phyloP scores from a whole-genome alignment of 2,113 vertebrate genomes.

The Onychostoma macrolepis region DNA sequence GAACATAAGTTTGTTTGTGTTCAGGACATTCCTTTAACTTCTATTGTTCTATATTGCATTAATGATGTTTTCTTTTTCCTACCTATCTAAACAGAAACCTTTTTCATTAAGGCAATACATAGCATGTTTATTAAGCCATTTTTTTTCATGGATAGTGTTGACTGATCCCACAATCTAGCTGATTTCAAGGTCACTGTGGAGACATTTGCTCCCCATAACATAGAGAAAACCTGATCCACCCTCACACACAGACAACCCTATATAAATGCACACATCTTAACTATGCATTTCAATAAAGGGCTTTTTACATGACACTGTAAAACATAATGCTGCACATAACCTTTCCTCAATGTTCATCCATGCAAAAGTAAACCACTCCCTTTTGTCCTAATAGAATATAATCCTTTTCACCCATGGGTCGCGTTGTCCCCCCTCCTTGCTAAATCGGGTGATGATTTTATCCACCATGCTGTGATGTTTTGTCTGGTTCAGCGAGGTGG shows the following conservation, averaged over 20 bases:
- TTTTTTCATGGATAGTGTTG: not conserved
- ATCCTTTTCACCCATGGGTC: constrained; percentile 38
- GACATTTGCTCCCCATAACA: not conserved
- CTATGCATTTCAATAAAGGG: not conserved
- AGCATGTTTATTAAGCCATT: not conserved
- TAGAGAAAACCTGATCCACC: no score
- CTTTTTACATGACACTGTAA: constrained; percentile 7
- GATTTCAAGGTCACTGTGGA: not conserved
- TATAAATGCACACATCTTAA: not conserved
- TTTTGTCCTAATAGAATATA: constrained; percentile 49
- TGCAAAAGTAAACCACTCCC: constrained; percentile 20
- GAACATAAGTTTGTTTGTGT: no score
- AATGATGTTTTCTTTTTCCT: no score
- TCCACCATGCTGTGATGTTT: constrained; percentile 30
- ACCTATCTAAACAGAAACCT: no score
- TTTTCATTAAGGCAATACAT: no score
- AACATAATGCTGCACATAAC: constrained; percentile 16
- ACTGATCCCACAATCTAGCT: not conserved
- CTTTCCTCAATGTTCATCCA: constrained; percentile 19
- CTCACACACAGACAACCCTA: not conserved
- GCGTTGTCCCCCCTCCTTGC: not conserved
- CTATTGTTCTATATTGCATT: no score
- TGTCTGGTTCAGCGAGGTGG: not conserved
- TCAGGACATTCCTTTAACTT: no score
- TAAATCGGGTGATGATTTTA: constrained; percentile 42